Percentiles rank a stretch among this genome's conserved stretches.
These are phyloP conservation scores for Brachypterus glaber DNA, from an alignment of 2,888 invertebrate genomes.

Conservation along the genomic window DNA sequence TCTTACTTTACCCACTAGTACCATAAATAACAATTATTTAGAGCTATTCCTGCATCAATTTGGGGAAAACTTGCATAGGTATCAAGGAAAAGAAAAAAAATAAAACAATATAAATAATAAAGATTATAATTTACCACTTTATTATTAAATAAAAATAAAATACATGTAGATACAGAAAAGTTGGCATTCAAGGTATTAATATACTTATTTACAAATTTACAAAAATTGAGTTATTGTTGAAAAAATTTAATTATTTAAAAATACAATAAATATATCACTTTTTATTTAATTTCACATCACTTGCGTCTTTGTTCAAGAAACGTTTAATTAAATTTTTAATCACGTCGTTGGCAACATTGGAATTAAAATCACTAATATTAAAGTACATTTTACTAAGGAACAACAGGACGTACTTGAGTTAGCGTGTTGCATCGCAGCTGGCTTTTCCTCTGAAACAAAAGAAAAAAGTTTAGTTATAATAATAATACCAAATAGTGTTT, in stretches of 20 bases:
- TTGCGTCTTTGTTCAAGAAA: conserved; percentile 13
- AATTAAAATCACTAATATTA: conserved; percentile 26
- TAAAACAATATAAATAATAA: too few relatives aligned
- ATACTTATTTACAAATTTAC: conserved; percentile 29
- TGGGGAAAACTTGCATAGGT: too few relatives aligned
- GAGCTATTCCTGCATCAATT: too few relatives aligned
- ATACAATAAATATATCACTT: conserved; percentile 21
- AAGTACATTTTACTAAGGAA: conserved; percentile 27
- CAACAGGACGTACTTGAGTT: conserved; percentile 41
- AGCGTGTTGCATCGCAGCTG: conserved; percentile 65
- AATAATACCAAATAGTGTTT: too few relatives aligned
- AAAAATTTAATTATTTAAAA: conserved; percentile 12
- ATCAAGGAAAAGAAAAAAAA: too few relatives aligned
- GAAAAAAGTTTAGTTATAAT: too few relatives aligned
- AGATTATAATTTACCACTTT: too few relatives aligned
- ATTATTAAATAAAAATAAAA: conserved; percentile 31
- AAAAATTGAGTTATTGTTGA: conserved; percentile 17
- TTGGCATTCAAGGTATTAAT: conserved; percentile 23
- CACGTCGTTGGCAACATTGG: conserved; percentile 27
- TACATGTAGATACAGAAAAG: conserved; percentile 26
- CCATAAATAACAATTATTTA: too few relatives aligned
- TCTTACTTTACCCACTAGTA: too few relatives aligned
- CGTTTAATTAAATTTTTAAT: conserved; percentile 15
- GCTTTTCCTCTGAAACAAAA: conserved; percentile 54
- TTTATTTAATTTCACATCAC: conserved; percentile 15